phyloP scores from a whole-genome alignment of 2,797 vertebrate genomes.

The Hafferia zeledoni region DNA sequence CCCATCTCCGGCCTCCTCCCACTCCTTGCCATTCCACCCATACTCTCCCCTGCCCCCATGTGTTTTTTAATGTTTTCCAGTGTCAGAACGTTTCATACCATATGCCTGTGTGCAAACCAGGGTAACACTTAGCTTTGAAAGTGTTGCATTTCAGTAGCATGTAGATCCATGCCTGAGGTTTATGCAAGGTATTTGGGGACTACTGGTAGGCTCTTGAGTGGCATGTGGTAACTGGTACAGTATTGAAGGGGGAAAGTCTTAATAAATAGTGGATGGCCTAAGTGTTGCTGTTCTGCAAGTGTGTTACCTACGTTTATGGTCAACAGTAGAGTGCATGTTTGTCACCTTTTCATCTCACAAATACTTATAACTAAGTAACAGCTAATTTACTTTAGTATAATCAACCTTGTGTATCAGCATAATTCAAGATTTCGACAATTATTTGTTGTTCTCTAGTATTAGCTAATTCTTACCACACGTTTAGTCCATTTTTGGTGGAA shows the following conservation, averaged over 20 bases:
- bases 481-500: not conserved
- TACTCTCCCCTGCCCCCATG: fast-evolving
- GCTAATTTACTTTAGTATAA: not conserved
- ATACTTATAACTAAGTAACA: not conserved
- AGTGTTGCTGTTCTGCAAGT: not conserved
- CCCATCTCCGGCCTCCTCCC: fast-evolving
- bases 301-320: not conserved
- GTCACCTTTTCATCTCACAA: not conserved
- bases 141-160: not conserved
- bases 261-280: not conserved
- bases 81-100: not conserved
- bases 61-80: not conserved
- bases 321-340: not conserved
- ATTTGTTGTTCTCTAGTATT: not conserved
- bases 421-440: not conserved
- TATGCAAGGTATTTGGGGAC: not conserved
- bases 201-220: not conserved
- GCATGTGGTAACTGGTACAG: not conserved
- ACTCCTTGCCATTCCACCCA: fast-evolving
- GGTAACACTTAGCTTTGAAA: not conserved
- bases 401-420: not conserved
- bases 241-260: not conserved
- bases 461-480: not conserved
- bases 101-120: not conserved
- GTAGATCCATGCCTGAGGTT: not conserved